A percentile compares a stretch with the other conserved stretches of the same genome.
phyloP scores from a whole-genome alignment of 64 coral and sea anemone genomes.

The Montipora cactus region DNA sequence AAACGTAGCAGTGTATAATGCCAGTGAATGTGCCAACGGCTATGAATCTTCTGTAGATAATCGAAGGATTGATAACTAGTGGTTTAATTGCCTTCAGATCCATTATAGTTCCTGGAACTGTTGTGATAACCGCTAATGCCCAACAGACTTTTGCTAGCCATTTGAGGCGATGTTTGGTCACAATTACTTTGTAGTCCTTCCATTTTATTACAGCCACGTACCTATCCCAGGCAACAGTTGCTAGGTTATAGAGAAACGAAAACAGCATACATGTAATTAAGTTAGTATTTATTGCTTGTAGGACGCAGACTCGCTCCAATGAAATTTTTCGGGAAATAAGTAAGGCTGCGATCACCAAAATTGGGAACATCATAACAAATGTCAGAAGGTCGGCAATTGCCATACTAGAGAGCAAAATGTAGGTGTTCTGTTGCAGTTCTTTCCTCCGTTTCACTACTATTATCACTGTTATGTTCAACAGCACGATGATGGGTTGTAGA shows the following conservation, averaged over 20 bases:
- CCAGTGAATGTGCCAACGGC: not conserved
- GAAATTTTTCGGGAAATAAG: not conserved
- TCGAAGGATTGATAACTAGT: not conserved
- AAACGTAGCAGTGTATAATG: not conserved
- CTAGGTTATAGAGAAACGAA: not conserved
- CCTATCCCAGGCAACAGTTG: slow-evolving; percentile 16
- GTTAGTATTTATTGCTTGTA: not conserved
- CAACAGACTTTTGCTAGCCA: not conserved
- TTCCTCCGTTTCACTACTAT: not conserved
- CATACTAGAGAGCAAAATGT: slow-evolving; percentile 12
- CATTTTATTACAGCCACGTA: not conserved
- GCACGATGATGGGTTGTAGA: not conserved
- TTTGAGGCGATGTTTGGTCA: not conserved
- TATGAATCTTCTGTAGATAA: too few species aligned
- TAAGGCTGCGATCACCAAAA: not conserved
- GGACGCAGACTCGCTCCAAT: not conserved
- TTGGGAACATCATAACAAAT: too few species aligned
- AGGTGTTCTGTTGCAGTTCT: not conserved
- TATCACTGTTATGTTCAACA: slow-evolving; percentile 1
- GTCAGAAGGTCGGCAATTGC: not conserved
- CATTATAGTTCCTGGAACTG: not conserved
- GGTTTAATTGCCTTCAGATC: not conserved
- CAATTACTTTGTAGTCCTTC: slow-evolving; percentile 9
- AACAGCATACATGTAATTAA: not conserved
- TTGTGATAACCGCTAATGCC: not conserved